Evolutionary conservation across 2,113 vertebrate genomes (phyloP).

Genomic region (Hydropotes inermis): DNA sequence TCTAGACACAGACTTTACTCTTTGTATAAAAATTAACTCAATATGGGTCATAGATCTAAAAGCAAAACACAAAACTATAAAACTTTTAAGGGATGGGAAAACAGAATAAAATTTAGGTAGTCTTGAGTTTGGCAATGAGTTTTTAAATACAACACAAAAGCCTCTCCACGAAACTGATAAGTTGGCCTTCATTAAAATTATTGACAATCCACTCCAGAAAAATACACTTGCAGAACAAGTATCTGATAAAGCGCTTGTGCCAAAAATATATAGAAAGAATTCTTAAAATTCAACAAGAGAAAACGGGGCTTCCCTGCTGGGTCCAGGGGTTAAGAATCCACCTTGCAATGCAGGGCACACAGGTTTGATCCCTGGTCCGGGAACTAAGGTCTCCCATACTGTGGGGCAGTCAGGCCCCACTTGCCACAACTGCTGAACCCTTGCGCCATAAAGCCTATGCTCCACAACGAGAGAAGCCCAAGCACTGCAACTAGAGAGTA

Average conservation of each 20-base stretch:
- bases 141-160: conserved; percentile 3
- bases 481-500: not conserved
- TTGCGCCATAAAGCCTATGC: not conserved
- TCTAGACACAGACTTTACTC: not conserved
- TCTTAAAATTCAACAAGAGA: conserved; percentile 25
- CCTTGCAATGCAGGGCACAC: not conserved
- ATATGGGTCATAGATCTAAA: not conserved
- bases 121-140: not conserved
- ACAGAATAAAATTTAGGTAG: not conserved
- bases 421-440: not conserved
- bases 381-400: not conserved
- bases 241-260: not conserved
- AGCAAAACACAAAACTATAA: not conserved
- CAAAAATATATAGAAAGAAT: not conserved
- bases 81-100: not conserved
- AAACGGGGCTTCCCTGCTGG: not conserved
- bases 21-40: not conserved
- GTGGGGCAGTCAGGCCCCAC: not conserved
- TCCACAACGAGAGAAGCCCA: not conserved
- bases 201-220: not conserved
- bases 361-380: not conserved
- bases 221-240: not conserved
- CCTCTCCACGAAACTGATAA: not conserved
- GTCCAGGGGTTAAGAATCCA: not conserved
- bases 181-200: not conserved